Conservation (phyloP, 1,140 invertebrate genomes). For the Gryon sp. region DNA sequence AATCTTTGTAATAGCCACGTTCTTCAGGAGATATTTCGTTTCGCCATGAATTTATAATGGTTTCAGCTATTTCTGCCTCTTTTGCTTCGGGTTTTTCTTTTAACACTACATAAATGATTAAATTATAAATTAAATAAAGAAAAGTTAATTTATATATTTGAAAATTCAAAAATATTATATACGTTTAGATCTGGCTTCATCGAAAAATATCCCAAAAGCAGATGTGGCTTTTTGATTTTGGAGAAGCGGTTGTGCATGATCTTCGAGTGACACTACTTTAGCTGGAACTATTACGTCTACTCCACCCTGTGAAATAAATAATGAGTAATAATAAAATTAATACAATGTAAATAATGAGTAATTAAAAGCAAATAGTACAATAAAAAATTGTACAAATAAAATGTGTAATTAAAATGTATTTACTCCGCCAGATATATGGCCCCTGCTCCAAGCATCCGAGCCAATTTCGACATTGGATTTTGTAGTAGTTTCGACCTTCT, state of each 20-base stretch:
- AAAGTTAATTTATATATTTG: too few relatives aligned
- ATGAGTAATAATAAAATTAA: constrained; percentile 11
- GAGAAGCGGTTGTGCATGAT: background rate
- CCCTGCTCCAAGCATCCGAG: constrained; percentile 75
- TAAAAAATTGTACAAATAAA: constrained; percentile 6
- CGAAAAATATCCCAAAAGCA: constrained; percentile 33
- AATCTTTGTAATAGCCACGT: constrained; percentile 75
- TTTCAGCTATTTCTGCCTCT: constrained; percentile 72
- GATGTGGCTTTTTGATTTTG: constrained; percentile 10
- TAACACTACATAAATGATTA: constrained; percentile 62
- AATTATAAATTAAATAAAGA: constrained; percentile 1
- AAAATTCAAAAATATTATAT: constrained; percentile 6
- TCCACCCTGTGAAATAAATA: constrained; percentile 34
- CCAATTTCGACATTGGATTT: constrained; percentile 19
- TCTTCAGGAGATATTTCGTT: constrained; percentile 73
- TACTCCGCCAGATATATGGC: constrained; percentile 67
- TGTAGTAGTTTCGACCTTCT: background rate
- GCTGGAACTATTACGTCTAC: constrained; percentile 19
- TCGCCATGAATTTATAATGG: constrained; percentile 74
- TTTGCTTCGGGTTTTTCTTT: constrained; percentile 72
- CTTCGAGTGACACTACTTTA: constrained; percentile 1
- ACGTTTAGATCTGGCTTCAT: constrained; percentile 19
- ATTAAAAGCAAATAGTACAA: background rate
- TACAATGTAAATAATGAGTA: too few relatives aligned
- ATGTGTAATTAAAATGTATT: constrained; percentile 1